Evolutionary conservation across 2,888 invertebrate species (phyloP), one percentile per base, ranked within the genome.

Genomic region (Acanthacorydalis orientalis): DNA sequence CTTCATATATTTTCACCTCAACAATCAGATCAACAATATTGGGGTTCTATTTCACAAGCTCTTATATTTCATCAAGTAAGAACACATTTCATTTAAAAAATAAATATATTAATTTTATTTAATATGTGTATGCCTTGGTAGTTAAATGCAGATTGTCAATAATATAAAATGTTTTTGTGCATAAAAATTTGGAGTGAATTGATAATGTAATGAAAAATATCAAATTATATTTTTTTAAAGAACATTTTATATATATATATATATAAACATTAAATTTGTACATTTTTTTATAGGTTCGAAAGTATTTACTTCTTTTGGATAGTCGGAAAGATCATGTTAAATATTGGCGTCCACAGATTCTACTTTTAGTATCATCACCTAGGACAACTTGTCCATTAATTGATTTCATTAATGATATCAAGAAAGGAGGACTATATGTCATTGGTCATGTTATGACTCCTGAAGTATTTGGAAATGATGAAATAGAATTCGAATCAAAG

Each of bases 41-140:
- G 98, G 96, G 98, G 98, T 33, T 93, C 92, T 47, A 92, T 98
- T 55, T 92, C 93, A 14, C 98, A 98, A 70, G 96, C 98, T n/a
- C 74, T 98, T 16, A 96, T 98, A 63, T 98, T 98, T 67, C 97
- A 98, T 63, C 95, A 96, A 77, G 91, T 83, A 51, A 23, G 6
- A 54, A 14, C 15, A 16, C 9, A 7, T 10, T 44, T 44, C 7
- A 1, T 11, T 41, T 14, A 10, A 23, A 14, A 15, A 3, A 15
- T 41, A 40, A 14, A 10, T 23, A 6, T 23, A 23, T 23, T 23
- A 6, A 23, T 23, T 23, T 23, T 23, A 6, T 23, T 2, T 23
- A 11, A 9, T 14, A 3, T 15, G 14, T 15, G 10, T 40, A 40
- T 40, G 40, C 10, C 7, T 12, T 11, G 14, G n/a, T 39, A n/a